Evolutionary conservation across 1,140 invertebrate species (phyloP).

Genomic region (Dolichoris vasculosae): DNA sequence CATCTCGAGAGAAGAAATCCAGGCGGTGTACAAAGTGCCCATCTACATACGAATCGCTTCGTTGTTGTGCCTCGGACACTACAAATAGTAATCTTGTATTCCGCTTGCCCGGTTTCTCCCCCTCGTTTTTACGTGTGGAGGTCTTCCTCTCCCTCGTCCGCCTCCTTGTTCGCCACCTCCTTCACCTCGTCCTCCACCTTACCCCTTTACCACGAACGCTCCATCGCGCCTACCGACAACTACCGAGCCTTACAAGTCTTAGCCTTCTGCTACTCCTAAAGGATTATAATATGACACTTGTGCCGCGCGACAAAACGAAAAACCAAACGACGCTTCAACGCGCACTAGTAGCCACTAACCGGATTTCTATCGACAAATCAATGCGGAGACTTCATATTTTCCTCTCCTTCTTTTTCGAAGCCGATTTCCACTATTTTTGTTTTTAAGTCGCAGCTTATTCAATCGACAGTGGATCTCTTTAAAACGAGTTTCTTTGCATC

Average conservation of each 20-base stretch:
- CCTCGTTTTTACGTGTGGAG: background rate
- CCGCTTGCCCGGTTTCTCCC: background rate
- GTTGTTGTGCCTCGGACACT: background rate
- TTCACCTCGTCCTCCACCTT: too few species aligned
- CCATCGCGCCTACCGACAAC: background rate
- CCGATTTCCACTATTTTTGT: background rate
- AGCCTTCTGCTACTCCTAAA: background rate
- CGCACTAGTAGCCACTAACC: background rate
- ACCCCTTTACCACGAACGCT: background rate
- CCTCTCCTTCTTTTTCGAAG: background rate
- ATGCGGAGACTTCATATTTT: background rate
- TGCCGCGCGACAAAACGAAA: background rate
- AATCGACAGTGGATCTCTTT: background rate
- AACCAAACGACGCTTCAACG: background rate
- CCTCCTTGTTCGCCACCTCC: too few species aligned
- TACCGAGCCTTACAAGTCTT: background rate
- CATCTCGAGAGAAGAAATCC: background rate
- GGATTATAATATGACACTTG: conserved; percentile 29
- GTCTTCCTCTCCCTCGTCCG: background rate
- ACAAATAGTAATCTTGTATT: conserved; percentile 39
- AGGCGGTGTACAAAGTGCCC: conserved; percentile 21
- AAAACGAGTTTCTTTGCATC: background rate
- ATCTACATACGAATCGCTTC: conserved; percentile 41
- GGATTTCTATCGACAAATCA: conserved; percentile 2
- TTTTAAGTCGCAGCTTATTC: background rate